phyloP scores from a whole-genome alignment of 1,140 invertebrate genomes.

The roundworm (Caenorhabditis elegans) region DNA sequence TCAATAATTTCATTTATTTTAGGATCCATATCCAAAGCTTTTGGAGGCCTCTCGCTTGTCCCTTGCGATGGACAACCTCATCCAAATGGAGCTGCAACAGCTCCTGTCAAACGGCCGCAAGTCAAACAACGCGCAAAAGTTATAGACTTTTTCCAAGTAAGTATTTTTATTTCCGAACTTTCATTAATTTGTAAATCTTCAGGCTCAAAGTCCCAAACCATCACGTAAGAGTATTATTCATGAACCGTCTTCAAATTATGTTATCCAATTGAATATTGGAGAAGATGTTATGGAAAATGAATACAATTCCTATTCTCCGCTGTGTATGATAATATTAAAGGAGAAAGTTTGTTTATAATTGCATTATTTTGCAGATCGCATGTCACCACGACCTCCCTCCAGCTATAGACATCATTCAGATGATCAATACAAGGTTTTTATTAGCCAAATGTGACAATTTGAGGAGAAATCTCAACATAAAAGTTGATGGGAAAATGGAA shows the following conservation, averaged over 20 bases:
- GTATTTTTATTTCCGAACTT: neutral
- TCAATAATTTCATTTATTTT: neutral
- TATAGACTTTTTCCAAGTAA: constrained; percentile 35
- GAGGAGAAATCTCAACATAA: too few species aligned
- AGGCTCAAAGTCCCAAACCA: neutral
- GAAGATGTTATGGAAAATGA: neutral
- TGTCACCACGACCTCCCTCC: neutral
- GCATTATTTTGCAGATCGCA: neutral
- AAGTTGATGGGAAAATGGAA: too few species aligned
- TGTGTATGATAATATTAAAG: neutral
- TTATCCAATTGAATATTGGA: constrained; percentile 16
- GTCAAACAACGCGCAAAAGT: constrained; percentile 38
- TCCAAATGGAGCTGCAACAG: neutral
- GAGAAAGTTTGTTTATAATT: too few species aligned
- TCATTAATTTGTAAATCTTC: too few species aligned
- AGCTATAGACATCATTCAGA: neutral
- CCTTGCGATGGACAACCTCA: neutral
- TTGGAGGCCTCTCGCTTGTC: constrained; percentile 9
- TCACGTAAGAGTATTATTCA: neutral
- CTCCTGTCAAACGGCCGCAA: constrained; percentile 15
- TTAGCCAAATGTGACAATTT: too few species aligned
- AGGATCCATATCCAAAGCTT: neutral
- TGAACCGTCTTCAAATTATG: neutral
- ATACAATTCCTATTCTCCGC: constrained; percentile 2
- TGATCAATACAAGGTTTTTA: constrained; percentile 18